Percentiles rank a stretch among this genome's conserved stretches.
Conservation (phyloP, 2,797 vertebrate genomes). For the Chiroxiphia lanceolata region DNA sequence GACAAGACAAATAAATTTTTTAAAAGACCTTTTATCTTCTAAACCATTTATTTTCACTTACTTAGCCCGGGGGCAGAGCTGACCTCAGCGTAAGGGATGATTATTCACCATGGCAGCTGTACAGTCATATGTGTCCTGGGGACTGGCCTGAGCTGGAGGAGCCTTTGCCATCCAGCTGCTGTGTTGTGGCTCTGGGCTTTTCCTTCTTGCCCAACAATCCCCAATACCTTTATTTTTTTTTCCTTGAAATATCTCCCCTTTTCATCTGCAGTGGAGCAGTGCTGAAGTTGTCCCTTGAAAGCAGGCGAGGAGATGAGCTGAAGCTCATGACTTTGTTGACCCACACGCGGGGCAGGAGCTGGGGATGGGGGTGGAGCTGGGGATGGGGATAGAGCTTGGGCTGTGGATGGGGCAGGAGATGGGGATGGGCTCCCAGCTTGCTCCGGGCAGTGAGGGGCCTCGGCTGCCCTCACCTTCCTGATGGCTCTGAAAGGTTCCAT, state of each 20-base stretch:
- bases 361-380: neutral
- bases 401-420: neutral
- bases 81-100: slow-evolving; percentile 65
- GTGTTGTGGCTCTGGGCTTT: neutral
- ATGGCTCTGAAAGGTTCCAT: neutral
- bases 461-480: neutral
- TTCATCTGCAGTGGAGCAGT: neutral
- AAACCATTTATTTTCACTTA: slow-evolving; percentile 78
- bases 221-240: neutral
- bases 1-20: slow-evolving; percentile 77
- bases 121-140: slow-evolving; percentile 51
- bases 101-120: slow-evolving; percentile 74
- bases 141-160: neutral
- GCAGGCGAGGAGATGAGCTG: neutral
- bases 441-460: neutral
- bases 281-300: slow-evolving; percentile 20
- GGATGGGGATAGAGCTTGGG: neutral
- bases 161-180: slow-evolving; percentile 35
- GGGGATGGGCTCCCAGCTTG: slow-evolving; percentile 1
- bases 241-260: neutral
- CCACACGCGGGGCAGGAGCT: neutral
- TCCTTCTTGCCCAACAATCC: neutral
- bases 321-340: neutral
- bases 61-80: slow-evolving; percentile 73
- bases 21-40: slow-evolving; percentile 74